Conservation (phyloP, 2,888 invertebrate genomes). For the Drosophila ustulata region DNA sequence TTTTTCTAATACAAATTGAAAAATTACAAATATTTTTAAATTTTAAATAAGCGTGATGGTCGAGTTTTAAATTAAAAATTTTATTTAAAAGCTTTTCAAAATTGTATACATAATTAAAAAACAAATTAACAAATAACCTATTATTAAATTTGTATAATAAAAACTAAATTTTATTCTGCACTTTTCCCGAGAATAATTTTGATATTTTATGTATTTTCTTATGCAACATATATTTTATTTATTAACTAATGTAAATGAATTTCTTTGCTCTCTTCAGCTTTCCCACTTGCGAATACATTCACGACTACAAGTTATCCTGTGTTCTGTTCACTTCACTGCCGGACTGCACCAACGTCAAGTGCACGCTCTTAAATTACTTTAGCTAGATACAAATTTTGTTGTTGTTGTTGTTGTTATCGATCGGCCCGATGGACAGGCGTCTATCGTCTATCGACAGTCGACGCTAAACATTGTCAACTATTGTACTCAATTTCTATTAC, state of each 20-base stretch:
- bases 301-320: constrained; percentile 84
- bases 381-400: constrained; percentile 53
- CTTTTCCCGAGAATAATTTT: no score
- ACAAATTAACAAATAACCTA: no score
- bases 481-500: constrained; percentile 31
- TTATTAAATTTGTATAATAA: no score
- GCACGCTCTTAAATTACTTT: constrained; percentile 83
- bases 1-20: no score
- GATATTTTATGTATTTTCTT: not conserved
- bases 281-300: constrained; percentile 84
- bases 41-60: no score
- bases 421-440: no score
- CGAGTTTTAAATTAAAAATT: no score
- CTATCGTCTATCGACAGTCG: not conserved
- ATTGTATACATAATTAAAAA: no score
- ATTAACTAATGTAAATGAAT: not conserved
- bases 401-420: no score
- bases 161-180: no score
- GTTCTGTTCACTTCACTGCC: constrained; percentile 85
- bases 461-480: constrained; percentile 22
- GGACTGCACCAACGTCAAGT: constrained; percentile 83
- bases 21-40: no score
- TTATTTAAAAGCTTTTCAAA: no score
- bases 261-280: constrained; percentile 70
- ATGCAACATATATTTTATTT: not conserved